A percentile compares a stretch with the other conserved stretches of the same genome.
These are phyloP conservation scores for Passer domesticus DNA, from an alignment of 2,113 vertebrate species.

Conservation along the genomic window DNA sequence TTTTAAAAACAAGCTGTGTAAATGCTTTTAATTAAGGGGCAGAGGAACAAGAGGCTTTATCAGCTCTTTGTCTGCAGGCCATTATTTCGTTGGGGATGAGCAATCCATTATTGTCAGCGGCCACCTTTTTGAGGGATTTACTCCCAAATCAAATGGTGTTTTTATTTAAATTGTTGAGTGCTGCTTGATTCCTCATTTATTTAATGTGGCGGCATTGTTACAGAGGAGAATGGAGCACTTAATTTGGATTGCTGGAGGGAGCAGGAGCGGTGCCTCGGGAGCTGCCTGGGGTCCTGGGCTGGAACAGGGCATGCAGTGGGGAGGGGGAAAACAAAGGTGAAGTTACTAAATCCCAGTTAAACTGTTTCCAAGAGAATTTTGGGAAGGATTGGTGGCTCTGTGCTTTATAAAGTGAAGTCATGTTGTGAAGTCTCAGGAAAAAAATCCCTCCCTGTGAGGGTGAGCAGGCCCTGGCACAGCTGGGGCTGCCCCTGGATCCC, in stretches of 20 bases:
- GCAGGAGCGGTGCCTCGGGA: background rate
- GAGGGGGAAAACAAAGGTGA: background rate
- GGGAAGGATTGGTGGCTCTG: background rate
- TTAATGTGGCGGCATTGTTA: constrained; percentile 17
- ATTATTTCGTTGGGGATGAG: constrained; percentile 25
- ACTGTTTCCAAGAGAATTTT: background rate
- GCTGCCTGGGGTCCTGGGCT: background rate
- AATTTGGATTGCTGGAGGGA: constrained; percentile 7
- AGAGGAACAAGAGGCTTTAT: constrained; percentile 55
- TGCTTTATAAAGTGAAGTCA: background rate
- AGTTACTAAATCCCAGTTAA: background rate
- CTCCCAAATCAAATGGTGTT: constrained; percentile 26
- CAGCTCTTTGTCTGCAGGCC: constrained; percentile 46
- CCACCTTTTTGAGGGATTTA: constrained; percentile 60
- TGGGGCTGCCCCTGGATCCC: background rate
- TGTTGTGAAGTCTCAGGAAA: background rate
- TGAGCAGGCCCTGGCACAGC: background rate
- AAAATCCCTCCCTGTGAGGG: fast-evolving
- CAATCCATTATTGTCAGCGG: constrained; percentile 22
- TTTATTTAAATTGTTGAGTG: background rate
- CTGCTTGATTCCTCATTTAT: background rate
- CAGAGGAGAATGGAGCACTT: constrained; percentile 4
- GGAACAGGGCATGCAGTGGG: fast-evolving
- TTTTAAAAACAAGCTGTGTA: constrained; percentile 52
- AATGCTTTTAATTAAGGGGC: constrained; percentile 63